Evolutionary conservation across 2,113 vertebrate genomes (phyloP).

Genomic region (Triplophysa siluroides): DNA sequence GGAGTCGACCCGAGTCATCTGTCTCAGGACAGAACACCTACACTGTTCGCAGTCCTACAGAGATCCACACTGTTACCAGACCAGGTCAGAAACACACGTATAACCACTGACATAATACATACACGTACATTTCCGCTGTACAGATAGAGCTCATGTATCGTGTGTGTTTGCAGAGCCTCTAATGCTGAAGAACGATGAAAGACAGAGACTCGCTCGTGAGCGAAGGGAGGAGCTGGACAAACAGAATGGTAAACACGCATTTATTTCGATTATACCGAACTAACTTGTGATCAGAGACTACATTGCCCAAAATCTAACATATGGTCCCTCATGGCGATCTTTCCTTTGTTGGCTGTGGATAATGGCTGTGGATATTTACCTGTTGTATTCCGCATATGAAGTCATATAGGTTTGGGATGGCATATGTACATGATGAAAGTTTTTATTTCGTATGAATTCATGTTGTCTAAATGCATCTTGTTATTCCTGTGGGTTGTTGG

Average conservation of each 20-base stretch:
- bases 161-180: constrained; percentile 74
- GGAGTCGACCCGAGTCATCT: constrained; percentile 63
- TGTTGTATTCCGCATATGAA: no score
- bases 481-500: background rate
- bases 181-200: constrained; percentile 88
- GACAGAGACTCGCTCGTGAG: constrained; percentile 88
- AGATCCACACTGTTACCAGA: constrained; percentile 53
- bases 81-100: constrained; percentile 58
- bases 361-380: no score
- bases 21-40: constrained; percentile 74
- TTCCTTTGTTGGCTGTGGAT: no score
- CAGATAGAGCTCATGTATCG: background rate
- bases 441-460: no score
- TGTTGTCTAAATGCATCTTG: background rate
- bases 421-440: no score
- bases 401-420: no score
- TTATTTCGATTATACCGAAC: no score
- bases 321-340: no score
- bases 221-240: constrained; percentile 88
- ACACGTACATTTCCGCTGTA: background rate
- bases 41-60: constrained; percentile 45
- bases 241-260: constrained; percentile 79
- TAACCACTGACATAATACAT: background rate
- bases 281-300: background rate
- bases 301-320: no score